Percentiles rank a stretch among this genome's conserved stretches.
Evolutionary conservation across 35 echinoderm and acorn worm genomes (phyloP).

Genomic region (Chiridota heheva): DNA sequence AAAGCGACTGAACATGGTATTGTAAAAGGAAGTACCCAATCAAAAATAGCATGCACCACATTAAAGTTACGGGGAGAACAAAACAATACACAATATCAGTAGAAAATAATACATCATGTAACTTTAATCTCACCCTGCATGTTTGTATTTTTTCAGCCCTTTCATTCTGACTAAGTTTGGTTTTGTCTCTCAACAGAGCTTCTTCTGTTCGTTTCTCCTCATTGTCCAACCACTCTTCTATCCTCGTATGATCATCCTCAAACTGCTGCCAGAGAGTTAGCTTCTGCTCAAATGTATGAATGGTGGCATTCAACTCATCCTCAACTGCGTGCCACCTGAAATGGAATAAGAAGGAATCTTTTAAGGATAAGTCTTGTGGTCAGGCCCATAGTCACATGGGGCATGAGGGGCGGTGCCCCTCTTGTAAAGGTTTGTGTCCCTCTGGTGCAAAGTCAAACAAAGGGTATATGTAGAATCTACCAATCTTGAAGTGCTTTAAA

Average conservation of each 20-base stretch:
- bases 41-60: not conserved
- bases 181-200: not conserved
- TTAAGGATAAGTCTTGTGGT: no score
- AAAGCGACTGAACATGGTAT: no score
- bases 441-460: no score
- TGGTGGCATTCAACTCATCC: conserved; percentile 69
- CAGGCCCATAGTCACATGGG: no score
- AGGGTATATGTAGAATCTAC: no score
- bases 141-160: conserved; percentile 36
- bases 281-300: conserved; percentile 82
- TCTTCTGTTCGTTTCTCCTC: conserved; percentile 59
- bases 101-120: no score
- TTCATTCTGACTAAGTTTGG: conserved; percentile 1
- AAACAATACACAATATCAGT: no score
- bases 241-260: conserved; percentile 57
- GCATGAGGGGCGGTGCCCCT: no score
- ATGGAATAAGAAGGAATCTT: not conserved
- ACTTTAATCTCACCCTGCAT: conserved; percentile 35
- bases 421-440: no score
- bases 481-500: no score
- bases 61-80: not conserved
- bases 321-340: conserved; percentile 82
- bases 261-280: conserved; percentile 79
- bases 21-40: not conserved
- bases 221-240: conserved; percentile 60